A percentile compares a stretch with the other conserved stretches of the same genome.
Evolutionary conservation across 2,113 vertebrate genomes (phyloP).

Genomic region (Lamprotornis superbus): DNA sequence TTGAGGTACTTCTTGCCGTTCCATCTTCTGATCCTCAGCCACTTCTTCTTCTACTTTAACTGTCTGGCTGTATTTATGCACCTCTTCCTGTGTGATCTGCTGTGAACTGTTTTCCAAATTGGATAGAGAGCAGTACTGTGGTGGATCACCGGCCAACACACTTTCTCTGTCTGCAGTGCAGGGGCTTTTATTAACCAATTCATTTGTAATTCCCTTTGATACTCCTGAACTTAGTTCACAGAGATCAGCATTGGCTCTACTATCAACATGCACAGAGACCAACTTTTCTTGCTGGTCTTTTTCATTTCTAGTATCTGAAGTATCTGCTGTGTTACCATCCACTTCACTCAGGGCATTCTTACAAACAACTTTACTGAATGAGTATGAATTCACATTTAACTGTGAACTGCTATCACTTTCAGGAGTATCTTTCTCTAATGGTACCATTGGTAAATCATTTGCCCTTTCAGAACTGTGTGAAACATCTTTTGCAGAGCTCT

Average conservation of each 20-base stretch:
- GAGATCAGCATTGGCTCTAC: constrained; percentile 52
- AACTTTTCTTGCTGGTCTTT: constrained; percentile 55
- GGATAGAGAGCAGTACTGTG: constrained; percentile 43
- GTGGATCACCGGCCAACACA: constrained; percentile 40
- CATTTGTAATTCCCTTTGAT: constrained; percentile 61
- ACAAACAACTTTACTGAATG: constrained; percentile 39
- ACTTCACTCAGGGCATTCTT: constrained; percentile 55
- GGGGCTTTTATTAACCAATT: constrained; percentile 54
- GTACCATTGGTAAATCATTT: background rate
- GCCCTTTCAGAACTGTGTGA: constrained; percentile 56
- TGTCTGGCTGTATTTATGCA: constrained; percentile 65
- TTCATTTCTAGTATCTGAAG: constrained; percentile 59
- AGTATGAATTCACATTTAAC: background rate
- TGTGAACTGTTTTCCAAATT: constrained; percentile 65
- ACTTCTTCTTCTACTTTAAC: constrained; percentile 77
- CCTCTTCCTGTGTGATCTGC: constrained; percentile 60
- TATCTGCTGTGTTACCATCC: constrained; percentile 55
- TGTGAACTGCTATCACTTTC: constrained; percentile 52
- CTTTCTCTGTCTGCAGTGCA: constrained; percentile 49
- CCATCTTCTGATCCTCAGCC: constrained; percentile 78
- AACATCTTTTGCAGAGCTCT: constrained; percentile 47
- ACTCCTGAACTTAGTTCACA: constrained; percentile 56
- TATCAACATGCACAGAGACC: constrained; percentile 53
- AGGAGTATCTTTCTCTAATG: constrained; percentile 53
- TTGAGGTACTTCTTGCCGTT: constrained; percentile 70